Evolutionary conservation across 2,797 vertebrate species (phyloP).

Genomic region (Brotula barbata): DNA sequence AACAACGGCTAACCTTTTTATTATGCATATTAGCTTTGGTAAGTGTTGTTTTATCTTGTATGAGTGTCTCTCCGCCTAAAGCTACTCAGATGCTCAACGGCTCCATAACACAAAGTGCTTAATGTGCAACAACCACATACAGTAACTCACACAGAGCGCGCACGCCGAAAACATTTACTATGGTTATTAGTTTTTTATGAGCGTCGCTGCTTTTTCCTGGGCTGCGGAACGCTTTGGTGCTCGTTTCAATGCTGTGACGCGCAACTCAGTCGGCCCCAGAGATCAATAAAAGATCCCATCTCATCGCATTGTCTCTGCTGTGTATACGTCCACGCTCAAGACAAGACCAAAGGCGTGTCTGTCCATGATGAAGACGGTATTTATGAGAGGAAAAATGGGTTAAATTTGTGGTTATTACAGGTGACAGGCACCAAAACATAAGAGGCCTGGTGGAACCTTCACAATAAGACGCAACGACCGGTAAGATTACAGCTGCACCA

Average conservation of each 20-base stretch:
- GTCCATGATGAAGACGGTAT: too few species aligned
- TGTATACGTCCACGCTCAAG: too few species aligned
- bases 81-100: background rate
- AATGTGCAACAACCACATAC: background rate
- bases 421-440: too few species aligned
- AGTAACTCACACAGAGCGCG: background rate
- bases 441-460: too few species aligned
- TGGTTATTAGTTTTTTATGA: background rate
- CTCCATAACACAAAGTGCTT: background rate
- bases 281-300: background rate
- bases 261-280: background rate
- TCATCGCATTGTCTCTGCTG: background rate
- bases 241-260: background rate
- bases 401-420: too few species aligned
- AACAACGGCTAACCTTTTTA: background rate
- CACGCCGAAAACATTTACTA: background rate
- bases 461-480: too few species aligned
- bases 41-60: background rate
- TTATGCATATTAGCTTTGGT: background rate
- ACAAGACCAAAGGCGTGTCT: too few species aligned
- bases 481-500: conserved; percentile 33
- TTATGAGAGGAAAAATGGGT: too few species aligned
- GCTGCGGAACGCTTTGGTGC: background rate
- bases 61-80: background rate
- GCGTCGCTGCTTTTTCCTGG: background rate